Evolutionary conservation across 2,888 invertebrate genomes (phyloP), one percentile per base, ranked within the genome.

Genomic region (Augochlorella aurata): DNA sequence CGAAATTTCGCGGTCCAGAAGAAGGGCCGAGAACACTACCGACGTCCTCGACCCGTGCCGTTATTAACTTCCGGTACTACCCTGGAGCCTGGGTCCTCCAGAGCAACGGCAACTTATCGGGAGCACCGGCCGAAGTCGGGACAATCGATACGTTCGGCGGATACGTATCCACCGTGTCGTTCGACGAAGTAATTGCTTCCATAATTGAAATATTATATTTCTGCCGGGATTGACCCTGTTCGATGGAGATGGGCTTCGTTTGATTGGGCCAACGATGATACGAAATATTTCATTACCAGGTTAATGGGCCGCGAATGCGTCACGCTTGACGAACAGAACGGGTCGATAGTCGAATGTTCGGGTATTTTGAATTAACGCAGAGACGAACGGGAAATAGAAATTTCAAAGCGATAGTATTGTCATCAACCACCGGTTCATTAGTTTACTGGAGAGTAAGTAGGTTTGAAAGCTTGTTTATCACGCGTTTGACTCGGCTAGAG

Each of bases 1-100:
- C 73, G 70, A 82, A 82, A 82, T 82, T 82, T 77, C 52, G 58
- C 81, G 70, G 50, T 69, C 66, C 74, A 71, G 74, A 81, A 81
- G 81, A 81, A 81, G 81, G 74, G 74, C 81, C 81, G 74, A 81
- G 81, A 38, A 66, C 45, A 50, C 38, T 66, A 21, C 70, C 47
- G 21, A 10, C 65, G 50, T 49, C 54, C 49, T n/a, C 49, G 58
- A 38, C 70, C 78, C 65, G 50, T 65, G 71, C 72, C 74, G 61
- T 81, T 81, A 81, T 81, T 81, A 81, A 81, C 81, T 81, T 71
- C 66, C 69, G 54, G 14, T n/a, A 14, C 52, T 4, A 61, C 21
- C 38, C 4, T 4, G 38, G 66, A 61, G 10, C 8, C 3, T 14
- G 1, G 52, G 52, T 9, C 52, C 68, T 29, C 9, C 63, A 9